Base-by-base conservation (phyloP, 2,888 invertebrate genomes). In the Stenotaenia linearis region DNA sequence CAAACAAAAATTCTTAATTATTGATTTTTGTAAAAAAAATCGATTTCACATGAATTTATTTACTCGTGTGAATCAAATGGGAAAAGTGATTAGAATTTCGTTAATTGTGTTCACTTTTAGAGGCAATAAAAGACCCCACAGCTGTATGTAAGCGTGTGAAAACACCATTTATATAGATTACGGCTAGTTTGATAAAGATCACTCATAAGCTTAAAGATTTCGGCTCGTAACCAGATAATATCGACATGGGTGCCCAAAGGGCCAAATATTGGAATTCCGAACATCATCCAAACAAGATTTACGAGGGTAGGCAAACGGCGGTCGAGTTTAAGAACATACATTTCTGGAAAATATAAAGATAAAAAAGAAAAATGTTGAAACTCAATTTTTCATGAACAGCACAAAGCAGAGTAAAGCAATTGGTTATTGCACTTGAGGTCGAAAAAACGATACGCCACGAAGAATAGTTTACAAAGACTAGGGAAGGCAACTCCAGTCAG, bases 241-340 rank as follows among this genome's bases (percentile, higher is more conserved):
- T 69, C 69, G 69, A 25, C 69, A 28, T 69, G 3, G 69, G 10
- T 25, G 45, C 45, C 45, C 45, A 45, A 45, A 45, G 45, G 45
- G 45, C 45, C 12, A 45, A 45, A 45, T 45, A 45, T 45, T 45
- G 45, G 45, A 45, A 45, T 45, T 3, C 69, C 28, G 28, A 69
- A 69, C 69, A 28, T 28, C 69, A 69, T 28, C 25, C 25, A 69
- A 69, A 69, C 69, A 69, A 25, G 69, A 69, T 69, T 69, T 69
- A 69, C n/a, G 69, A 69, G 28, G 25, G 28, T 25, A n/a, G 28
- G 69, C 25, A 69, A 69, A 69, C 69, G 69, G 69, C 69, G 69
- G 69, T 69, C 28, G 69, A 28, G 69, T 69, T 23, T 69, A 50
- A 69, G 69, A 69, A 69, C 69, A 69, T 69, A 69, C 69, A 28